These are phyloP conservation scores for Sminthurides aquaticus DNA, from an alignment of 2,888 invertebrate genomes.

Conservation along the genomic window DNA sequence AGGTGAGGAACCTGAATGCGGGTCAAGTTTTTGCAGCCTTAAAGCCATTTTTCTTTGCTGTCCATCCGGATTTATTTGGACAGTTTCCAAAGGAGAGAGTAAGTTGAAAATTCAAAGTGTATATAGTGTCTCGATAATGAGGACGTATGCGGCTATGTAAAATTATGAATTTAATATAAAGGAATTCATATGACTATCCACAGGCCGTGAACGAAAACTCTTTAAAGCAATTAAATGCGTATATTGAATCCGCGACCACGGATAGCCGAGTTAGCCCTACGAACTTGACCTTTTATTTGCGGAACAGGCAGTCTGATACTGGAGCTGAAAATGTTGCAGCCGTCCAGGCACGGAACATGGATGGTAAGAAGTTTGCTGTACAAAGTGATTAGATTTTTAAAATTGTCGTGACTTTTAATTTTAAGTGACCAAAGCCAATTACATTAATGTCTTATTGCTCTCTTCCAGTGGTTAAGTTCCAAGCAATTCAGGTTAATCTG, in stretches of 20 bases:
- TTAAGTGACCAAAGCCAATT: no score
- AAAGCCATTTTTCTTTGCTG: conserved; percentile 87
- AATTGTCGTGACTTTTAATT: no score
- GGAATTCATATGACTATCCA: conserved; percentile 44
- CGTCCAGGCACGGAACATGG: no score
- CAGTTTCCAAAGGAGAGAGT: conserved; percentile 83
- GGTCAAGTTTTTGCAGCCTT: conserved; percentile 83
- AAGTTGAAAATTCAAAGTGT: no score
- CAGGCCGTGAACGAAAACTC: conserved; percentile 84
- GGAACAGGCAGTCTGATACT: conserved; percentile 46
- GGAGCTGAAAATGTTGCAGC: no score
- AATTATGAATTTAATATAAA: neutral
- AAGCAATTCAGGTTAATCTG: conserved; percentile 65
- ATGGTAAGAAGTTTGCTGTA: no score
- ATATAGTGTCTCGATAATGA: neutral
- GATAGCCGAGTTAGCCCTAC: conserved; percentile 56
- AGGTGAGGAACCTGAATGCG: conserved; percentile 53
- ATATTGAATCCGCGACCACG: conserved; percentile 57
- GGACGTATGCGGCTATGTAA: neutral
- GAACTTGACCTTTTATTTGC: conserved; percentile 71
- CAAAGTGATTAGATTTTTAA: no score
- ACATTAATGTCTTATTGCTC: conserved; percentile 15
- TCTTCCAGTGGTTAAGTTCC: conserved; percentile 46
- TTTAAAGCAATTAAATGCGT: conserved; percentile 74
- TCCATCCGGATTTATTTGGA: conserved; percentile 92